Evolutionary conservation across 2,113 vertebrate genomes (phyloP).

Genomic region (Perccottus glenii): DNA sequence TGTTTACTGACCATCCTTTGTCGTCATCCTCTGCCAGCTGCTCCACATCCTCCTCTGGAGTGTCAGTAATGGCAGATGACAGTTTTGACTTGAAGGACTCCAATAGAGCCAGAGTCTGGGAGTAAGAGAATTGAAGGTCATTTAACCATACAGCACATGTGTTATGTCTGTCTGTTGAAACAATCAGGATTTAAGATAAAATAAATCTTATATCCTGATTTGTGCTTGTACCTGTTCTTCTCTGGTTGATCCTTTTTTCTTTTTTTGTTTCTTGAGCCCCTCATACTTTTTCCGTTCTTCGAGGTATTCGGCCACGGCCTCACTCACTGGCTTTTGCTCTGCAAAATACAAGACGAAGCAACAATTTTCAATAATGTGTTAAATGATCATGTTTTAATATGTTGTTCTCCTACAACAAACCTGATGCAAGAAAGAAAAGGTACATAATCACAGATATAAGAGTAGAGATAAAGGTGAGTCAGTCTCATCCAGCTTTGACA

Average conservation of each 20-base stretch:
- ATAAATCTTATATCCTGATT: too few species aligned
- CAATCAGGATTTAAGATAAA: background rate
- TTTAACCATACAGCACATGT: background rate
- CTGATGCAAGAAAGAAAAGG: background rate
- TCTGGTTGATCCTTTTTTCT: conserved; percentile 64
- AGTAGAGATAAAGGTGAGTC: conserved; percentile 26
- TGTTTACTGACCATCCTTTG: conserved; percentile 90
- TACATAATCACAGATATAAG: conserved; percentile 20
- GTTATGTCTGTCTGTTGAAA: background rate
- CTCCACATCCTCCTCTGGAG: conserved; percentile 80
- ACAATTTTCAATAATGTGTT: background rate
- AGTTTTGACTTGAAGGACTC: conserved; percentile 92
- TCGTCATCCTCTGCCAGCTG: conserved; percentile 90
- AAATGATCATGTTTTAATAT: background rate
- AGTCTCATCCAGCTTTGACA: conserved; percentile 24
- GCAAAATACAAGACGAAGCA: conserved; percentile 55
- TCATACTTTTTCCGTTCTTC: conserved; percentile 92
- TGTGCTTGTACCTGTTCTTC: conserved; percentile 64
- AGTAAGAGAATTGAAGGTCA: conserved; percentile 5
- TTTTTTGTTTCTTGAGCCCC: conserved; percentile 77
- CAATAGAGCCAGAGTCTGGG: conserved; percentile 90
- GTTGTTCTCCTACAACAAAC: too few species aligned
- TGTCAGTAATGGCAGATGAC: conserved; percentile 89
- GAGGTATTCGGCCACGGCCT: conserved; percentile 90
- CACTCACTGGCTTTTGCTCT: conserved; percentile 77